Base-by-base conservation (phyloP, 2,113 vertebrate species). In the Tetrao urogallus region DNA sequence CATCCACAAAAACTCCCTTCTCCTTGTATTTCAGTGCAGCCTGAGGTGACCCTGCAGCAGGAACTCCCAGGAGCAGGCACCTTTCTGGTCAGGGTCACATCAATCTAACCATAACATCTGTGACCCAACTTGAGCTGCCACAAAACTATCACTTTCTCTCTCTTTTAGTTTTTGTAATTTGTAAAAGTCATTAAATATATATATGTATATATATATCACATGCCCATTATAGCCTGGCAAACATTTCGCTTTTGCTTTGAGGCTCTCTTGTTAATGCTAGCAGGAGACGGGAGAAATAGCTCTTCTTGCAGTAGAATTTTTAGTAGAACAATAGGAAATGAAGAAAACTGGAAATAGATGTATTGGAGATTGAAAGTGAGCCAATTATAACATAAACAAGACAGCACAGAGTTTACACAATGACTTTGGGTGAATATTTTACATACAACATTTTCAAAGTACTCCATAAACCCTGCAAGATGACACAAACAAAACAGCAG, bases 141-240 rank as follows among this genome's bases (percentile, higher is more conserved):
- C 3, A 38, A 80, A 78, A 20, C 30, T 50, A 69, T 6, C 0
- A 0, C 27, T 75, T 86, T 63, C 17, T 56, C 8, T 66, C 3
- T 75, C 74, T 48, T 8, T 15, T 6, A 32, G 7, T 42, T 57
- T 88, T 57, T 21, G 17, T 90, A 17, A 13, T 57, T 40, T 52
- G 25, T 73, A 69, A 63, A 82, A 75, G 4, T 5, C 40, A 30
- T 10, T 1, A 1, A n/a, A 12, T 45, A 27, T 0, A 7, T 13
- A 11, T 13, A 34, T 8, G 1, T 72, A 7, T 14, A 11, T 15
- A 40, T 8, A 1, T 72, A n/a, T 16, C 0, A 7, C 38, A 58
- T 36, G 27, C 4, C 30, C 43, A 48, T 5, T 38, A 16, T 64
- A 85, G 25, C 1, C 12, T 84, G 77, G 13, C 18, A 81, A 48